Evolutionary conservation across 2,113 vertebrate species (phyloP).

Genomic region (Caretta caretta): DNA sequence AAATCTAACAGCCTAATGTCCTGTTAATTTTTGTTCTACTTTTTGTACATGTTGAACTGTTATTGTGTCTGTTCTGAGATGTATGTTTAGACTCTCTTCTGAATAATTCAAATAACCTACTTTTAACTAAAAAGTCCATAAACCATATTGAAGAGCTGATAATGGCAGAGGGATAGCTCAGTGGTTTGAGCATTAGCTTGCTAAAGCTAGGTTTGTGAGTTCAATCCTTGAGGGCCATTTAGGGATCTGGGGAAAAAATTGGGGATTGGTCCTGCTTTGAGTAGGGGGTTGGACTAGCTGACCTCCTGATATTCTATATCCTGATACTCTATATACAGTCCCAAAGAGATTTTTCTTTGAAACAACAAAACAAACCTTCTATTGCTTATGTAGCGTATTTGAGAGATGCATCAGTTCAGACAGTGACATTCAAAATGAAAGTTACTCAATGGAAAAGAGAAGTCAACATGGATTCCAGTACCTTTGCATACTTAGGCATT

Average conservation of each 20-base stretch:
- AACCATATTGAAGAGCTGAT: neutral
- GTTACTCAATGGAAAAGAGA: neutral
- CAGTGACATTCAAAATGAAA: neutral
- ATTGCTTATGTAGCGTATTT: neutral
- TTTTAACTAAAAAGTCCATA: slow-evolving; percentile 38
- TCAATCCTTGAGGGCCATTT: no score
- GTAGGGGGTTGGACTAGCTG: no score
- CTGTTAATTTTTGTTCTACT: neutral
- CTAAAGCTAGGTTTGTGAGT: no score
- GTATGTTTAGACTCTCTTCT: neutral
- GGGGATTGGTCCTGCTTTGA: no score
- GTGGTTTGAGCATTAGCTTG: no score
- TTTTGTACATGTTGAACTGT: neutral
- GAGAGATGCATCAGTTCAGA: neutral
- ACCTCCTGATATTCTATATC: no score
- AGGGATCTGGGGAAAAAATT: no score
- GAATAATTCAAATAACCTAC: neutral
- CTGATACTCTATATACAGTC: no score
- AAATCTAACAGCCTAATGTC: neutral
- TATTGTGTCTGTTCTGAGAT: neutral
- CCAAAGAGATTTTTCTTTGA: neutral
- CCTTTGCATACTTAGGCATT: neutral
- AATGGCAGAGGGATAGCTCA: no score
- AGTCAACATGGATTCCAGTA: neutral
- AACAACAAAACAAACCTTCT: neutral